phyloP scores from a whole-genome alignment of 2,888 invertebrate species.

The Drosophila phalerata region DNA sequence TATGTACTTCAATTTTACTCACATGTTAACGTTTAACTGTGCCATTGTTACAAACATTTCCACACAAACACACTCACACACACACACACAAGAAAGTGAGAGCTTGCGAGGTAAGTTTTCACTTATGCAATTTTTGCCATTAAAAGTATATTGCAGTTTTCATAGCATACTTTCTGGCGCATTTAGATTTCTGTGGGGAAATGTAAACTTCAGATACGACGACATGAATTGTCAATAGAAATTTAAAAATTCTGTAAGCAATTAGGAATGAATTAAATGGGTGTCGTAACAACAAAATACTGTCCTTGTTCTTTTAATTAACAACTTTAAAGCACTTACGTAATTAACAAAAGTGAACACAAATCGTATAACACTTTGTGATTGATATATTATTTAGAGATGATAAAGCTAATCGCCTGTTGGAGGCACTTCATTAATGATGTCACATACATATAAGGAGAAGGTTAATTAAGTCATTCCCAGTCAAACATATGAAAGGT shows the following conservation, averaged over 20 bases:
- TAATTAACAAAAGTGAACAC: background rate
- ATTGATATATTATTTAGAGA: background rate
- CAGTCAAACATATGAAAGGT: too few relatives aligned
- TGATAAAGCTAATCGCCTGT: background rate
- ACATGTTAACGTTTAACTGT: constrained; percentile 34
- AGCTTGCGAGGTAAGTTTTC: constrained; percentile 52
- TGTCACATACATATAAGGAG: too few relatives aligned
- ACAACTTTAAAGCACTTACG: background rate
- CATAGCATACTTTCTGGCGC: constrained; percentile 50
- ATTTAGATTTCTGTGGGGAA: constrained; percentile 9
- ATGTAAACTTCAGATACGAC: constrained; percentile 4
- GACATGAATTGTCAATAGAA: constrained; percentile 13
- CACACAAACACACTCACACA: constrained; percentile 1
- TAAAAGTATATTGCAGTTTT: constrained; percentile 62
- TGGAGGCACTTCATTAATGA: too few relatives aligned
- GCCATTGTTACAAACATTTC: constrained; percentile 25
- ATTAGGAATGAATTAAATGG: constrained; percentile 2
- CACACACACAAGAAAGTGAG: background rate
- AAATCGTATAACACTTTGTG: background rate
- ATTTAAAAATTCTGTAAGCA: constrained; percentile 1
- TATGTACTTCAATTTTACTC: constrained; percentile 21
- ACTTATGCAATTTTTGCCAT: constrained; percentile 61
- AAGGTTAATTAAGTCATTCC: too few relatives aligned
- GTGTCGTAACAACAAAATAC: constrained; percentile 1
- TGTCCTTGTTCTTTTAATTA: background rate